Percentiles rank a stretch among this genome's conserved stretches.
These are phyloP conservation scores for Laothoe populi DNA, from an alignment of 2,888 invertebrate species.

Conservation along the genomic window DNA sequence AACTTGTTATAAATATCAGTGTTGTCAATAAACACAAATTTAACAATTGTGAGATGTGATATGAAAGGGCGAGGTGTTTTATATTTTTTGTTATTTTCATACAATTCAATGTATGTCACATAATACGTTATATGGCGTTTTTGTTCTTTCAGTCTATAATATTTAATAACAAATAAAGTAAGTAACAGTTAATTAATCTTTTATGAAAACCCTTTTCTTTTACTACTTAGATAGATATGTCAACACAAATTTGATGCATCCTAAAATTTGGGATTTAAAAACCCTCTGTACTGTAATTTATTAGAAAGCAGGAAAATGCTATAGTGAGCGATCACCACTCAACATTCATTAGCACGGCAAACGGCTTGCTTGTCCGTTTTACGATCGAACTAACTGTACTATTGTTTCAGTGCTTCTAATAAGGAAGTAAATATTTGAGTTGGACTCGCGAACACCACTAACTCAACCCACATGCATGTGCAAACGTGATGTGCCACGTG, in stretches of 20 bases:
- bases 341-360: constrained; percentile 33
- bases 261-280: too few relatives aligned
- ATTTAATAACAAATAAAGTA: too few relatives aligned
- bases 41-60: background rate
- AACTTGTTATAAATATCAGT: background rate
- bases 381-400: constrained; percentile 62
- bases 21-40: background rate
- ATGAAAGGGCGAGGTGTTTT: background rate
- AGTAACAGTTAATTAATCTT: too few relatives aligned
- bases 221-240: too few relatives aligned
- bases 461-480: constrained; percentile 50
- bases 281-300: background rate
- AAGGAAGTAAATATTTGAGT: constrained; percentile 81
- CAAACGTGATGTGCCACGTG: constrained; percentile 35
- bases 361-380: constrained; percentile 58
- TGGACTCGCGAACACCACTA: constrained; percentile 52
- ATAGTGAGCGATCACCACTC: background rate
- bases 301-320: background rate
- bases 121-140: too few relatives aligned
- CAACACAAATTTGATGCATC: too few relatives aligned
- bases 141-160: too few relatives aligned
- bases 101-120: too few relatives aligned
- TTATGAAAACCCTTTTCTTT: too few relatives aligned
- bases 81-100: too few relatives aligned
- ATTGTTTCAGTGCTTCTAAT: constrained; percentile 74